Percentiles rank a stretch among this genome's conserved stretches.
phyloP scores from a whole-genome alignment of 2,113 vertebrate species.

The Elgaria multicarinata region DNA sequence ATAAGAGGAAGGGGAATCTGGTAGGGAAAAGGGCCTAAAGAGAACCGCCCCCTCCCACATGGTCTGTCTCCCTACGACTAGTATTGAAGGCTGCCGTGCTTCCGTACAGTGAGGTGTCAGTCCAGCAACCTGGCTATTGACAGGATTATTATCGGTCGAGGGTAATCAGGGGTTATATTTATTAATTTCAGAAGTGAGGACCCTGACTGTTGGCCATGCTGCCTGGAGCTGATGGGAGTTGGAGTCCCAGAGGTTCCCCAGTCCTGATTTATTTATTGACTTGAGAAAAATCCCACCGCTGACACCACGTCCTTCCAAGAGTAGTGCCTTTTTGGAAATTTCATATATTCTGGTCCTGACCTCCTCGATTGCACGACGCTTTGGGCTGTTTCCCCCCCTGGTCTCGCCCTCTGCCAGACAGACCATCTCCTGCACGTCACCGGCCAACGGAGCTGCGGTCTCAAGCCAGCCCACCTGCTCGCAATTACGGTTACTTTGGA shows the following conservation, averaged over 20 bases:
- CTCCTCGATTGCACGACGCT: background rate
- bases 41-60: background rate
- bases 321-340: background rate
- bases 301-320: background rate
- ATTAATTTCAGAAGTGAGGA: too few relatives aligned
- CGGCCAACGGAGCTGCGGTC: background rate
- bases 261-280: background rate
- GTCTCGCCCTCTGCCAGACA: too few relatives aligned
- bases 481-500: background rate
- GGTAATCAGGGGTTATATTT: background rate
- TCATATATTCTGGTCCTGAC: background rate
- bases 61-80: background rate
- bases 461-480: background rate
- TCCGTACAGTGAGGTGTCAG: background rate
- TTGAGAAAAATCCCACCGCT: background rate
- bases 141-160: background rate
- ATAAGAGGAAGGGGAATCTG: too few relatives aligned
- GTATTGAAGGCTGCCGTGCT: background rate
- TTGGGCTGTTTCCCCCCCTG: too few relatives aligned
- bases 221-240: too few relatives aligned
- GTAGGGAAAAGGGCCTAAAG: background rate
- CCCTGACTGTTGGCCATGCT: too few relatives aligned
- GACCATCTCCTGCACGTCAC: background rate
- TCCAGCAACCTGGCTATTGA: background rate
- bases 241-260: too few relatives aligned